phyloP scores from a whole-genome alignment of 2,113 vertebrate genomes.

The Sapajus apella region DNA sequence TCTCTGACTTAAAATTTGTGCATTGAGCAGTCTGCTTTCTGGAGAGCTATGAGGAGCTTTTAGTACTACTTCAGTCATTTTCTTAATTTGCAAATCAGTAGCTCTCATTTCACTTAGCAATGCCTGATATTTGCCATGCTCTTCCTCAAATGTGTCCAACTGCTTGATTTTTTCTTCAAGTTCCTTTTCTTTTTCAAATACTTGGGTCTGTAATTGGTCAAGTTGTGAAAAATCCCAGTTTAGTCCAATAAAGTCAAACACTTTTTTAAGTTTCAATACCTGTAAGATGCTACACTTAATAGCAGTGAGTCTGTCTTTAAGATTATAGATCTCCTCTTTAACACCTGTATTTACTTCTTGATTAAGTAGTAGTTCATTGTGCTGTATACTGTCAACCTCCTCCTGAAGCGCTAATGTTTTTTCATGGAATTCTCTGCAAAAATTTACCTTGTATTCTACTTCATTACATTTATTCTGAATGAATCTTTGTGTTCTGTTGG shows the following conservation, averaged over 20 bases:
- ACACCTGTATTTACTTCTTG: slow-evolving; percentile 29
- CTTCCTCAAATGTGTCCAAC: slow-evolving; percentile 78
- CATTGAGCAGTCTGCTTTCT: slow-evolving; percentile 80
- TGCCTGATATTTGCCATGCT: slow-evolving; percentile 83
- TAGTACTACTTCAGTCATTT: slow-evolving; percentile 76
- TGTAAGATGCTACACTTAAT: slow-evolving; percentile 74
- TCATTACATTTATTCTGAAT: slow-evolving; percentile 85
- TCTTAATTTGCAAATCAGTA: slow-evolving; percentile 81
- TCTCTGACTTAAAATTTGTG: slow-evolving; percentile 84
- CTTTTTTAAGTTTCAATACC: slow-evolving; percentile 80
- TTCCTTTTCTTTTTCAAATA: slow-evolving; percentile 76
- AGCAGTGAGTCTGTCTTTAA: slow-evolving; percentile 67
- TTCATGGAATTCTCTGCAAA: slow-evolving; percentile 81
- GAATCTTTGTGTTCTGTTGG: slow-evolving; percentile 81
- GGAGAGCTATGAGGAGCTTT: slow-evolving; percentile 65
- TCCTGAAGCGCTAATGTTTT: slow-evolving; percentile 81
- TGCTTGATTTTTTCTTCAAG: slow-evolving; percentile 82
- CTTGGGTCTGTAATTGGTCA: slow-evolving; percentile 77
- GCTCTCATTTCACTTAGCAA: slow-evolving; percentile 84
- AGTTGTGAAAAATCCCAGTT: slow-evolving; percentile 79
- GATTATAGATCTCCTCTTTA: slow-evolving; percentile 63
- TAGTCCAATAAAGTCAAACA: slow-evolving; percentile 78
- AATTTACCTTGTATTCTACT: slow-evolving; percentile 81
- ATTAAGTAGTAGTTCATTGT: slow-evolving; percentile 51
- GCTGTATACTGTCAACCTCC: slow-evolving; percentile 81